These are phyloP conservation scores for Myiotriccus ornatus DNA, from an alignment of 2,797 vertebrate genomes.

Conservation along the genomic window DNA sequence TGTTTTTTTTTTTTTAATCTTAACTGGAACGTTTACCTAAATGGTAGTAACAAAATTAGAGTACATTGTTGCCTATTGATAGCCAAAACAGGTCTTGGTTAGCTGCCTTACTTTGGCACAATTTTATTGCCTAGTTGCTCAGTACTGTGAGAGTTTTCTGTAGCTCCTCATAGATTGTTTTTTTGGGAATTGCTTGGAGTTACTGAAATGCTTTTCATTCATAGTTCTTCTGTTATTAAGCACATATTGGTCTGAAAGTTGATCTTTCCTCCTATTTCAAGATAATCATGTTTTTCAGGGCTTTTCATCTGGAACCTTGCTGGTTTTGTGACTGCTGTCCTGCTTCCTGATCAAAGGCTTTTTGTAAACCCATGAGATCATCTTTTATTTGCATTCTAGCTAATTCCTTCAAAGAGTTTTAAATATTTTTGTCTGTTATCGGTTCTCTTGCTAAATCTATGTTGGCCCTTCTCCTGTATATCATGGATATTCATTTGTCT, in stretches of 20 bases:
- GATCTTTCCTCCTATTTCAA: neutral
- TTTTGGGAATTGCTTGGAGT: neutral
- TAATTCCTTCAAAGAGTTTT: neutral
- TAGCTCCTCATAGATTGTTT: neutral
- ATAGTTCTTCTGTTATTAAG: neutral
- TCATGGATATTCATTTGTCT: neutral
- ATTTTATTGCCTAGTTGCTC: neutral
- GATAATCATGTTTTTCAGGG: neutral
- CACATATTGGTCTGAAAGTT: neutral
- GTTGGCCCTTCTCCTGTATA: neutral
- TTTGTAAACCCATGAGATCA: neutral
- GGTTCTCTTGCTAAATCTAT: neutral
- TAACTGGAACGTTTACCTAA: neutral
- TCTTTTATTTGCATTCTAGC: neutral
- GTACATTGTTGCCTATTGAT: neutral
- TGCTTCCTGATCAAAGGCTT: neutral
- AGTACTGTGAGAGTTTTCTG: neutral
- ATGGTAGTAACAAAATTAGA: neutral
- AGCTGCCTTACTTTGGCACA: neutral
- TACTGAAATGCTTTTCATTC: neutral
- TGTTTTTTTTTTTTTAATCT: neutral
- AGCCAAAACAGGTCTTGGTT: neutral
- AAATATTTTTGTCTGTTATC: neutral
- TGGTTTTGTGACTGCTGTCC: neutral
- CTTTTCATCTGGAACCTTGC: neutral